Base-by-base conservation (phyloP, 2,888 invertebrate species). In the Pharmacophagus antenor region DNA sequence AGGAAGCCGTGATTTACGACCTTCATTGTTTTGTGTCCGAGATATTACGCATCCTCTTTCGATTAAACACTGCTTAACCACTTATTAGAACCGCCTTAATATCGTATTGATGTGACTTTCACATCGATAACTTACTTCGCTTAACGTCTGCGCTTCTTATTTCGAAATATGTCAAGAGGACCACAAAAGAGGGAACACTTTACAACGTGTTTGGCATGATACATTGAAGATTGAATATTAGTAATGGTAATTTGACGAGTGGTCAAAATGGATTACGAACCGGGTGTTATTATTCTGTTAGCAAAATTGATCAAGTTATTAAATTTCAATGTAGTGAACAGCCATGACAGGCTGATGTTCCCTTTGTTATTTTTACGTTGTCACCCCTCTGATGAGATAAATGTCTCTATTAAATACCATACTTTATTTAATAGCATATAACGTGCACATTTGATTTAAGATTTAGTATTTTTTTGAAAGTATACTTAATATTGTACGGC, bases 1-100 rank as follows among this genome's bases (percentile, higher is more conserved):
- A 87, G 89, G 88, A 89, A 87, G 75, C 85, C 64, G 81, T 86
- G 89, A 88, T 90, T 90, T 90, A 90, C 80, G 84, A 79, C 79
- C 77, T 85, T 84, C 82, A 88, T 88, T 89, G 89, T 88, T 88
- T 88, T 83, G 85, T 81, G 77, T 76, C 73, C 74, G 72, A 75
- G 78, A 78, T 79, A 76, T 77, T 77, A 75, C 67, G 71, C 76
- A 78, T 82, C 80, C 79, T 81, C 73, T 71, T 79, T 80, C 72
- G 63, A 82, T 79, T 77, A 71, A 77, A 76, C 67, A 62, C 74
- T 66, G 58, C 68, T 75, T 72, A 73, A 67, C 67, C 68, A 72
- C 67, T 72, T 71, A n/a, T n/a, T 56, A 61, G 50, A 50, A 56
- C 54, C 62, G 65, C 21, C 53, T 53, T 53, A 53, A 58, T 41